A percentile compares a stretch with the other conserved stretches of the same genome.
phyloP scores from a whole-genome alignment of 2,113 vertebrate genomes.

The Kryptolebias marmoratus region DNA sequence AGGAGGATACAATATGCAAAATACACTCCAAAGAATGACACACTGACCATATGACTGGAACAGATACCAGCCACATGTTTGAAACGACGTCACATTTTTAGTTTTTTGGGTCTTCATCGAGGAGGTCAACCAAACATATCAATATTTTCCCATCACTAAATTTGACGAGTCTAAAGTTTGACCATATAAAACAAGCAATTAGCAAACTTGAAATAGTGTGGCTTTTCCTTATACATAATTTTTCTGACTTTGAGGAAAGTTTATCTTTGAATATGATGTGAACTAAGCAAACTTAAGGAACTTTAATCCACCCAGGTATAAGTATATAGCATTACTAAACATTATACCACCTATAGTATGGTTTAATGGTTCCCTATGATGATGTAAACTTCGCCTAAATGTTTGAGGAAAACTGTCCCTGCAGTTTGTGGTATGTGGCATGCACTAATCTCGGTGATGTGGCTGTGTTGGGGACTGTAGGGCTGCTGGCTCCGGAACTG shows the following conservation, averaged over 20 bases:
- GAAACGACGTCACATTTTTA: neutral
- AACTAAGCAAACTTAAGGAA: no score
- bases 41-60: neutral
- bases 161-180: constrained; percentile 31
- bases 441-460: neutral
- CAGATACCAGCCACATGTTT: neutral
- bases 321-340: no score
- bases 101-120: neutral
- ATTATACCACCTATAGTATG: no score
- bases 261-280: no score
- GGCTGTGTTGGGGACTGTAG: constrained; percentile 9
- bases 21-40: neutral
- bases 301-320: no score
- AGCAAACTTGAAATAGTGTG: neutral
- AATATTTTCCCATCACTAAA: constrained; percentile 13
- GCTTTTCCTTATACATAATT: constrained; percentile 12
- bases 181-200: constrained; percentile 29
- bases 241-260: neutral
- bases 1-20: constrained; percentile 4
- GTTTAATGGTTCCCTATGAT: neutral
- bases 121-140: constrained; percentile 39
- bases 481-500: constrained; percentile 25
- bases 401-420: neutral
- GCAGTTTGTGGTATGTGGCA: neutral
- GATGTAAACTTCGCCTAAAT: neutral